A percentile compares a stretch with the other conserved stretches of the same genome.
These are phyloP conservation scores for Phaethon lepturus DNA, from an alignment of 2,113 vertebrate species.

Conservation along the genomic window DNA sequence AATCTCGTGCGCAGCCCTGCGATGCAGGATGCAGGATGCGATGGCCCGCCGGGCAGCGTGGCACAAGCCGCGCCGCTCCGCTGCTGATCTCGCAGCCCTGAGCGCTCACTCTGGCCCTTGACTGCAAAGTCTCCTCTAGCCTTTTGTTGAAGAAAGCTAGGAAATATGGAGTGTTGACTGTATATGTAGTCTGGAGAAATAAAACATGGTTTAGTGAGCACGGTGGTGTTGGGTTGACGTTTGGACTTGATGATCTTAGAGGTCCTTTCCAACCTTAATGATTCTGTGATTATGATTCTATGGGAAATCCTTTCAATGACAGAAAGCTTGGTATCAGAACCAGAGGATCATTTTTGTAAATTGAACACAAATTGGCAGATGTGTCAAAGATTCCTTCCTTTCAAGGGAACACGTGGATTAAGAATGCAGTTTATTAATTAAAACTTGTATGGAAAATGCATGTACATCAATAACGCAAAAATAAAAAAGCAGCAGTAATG, in stretches of 20 bases:
- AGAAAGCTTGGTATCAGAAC: neutral
- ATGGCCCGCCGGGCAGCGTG: accelerated
- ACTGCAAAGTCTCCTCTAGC: neutral
- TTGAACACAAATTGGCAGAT: neutral
- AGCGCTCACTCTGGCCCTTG: neutral
- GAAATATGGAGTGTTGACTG: neutral
- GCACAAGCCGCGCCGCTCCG: accelerated
- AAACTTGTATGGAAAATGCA: neutral
- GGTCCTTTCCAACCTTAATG: no score
- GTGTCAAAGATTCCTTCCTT: neutral
- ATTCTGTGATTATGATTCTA: no score
- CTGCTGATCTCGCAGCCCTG: neutral
- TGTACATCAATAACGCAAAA: neutral
- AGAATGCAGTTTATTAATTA: neutral
- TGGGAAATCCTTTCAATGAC: neutral
- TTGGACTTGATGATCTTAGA: no score
- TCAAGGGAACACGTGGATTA: neutral
- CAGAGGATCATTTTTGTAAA: neutral
- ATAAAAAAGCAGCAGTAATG: neutral
- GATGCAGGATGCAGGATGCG: neutral
- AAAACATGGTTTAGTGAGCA: no score
- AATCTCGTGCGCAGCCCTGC: accelerated
- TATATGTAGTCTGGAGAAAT: neutral
- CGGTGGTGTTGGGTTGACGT: no score
- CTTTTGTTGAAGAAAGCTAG: neutral